These are phyloP conservation scores for Cremastinae sp. DNA, from an alignment of 2,888 invertebrate genomes.

Conservation along the genomic window DNA sequence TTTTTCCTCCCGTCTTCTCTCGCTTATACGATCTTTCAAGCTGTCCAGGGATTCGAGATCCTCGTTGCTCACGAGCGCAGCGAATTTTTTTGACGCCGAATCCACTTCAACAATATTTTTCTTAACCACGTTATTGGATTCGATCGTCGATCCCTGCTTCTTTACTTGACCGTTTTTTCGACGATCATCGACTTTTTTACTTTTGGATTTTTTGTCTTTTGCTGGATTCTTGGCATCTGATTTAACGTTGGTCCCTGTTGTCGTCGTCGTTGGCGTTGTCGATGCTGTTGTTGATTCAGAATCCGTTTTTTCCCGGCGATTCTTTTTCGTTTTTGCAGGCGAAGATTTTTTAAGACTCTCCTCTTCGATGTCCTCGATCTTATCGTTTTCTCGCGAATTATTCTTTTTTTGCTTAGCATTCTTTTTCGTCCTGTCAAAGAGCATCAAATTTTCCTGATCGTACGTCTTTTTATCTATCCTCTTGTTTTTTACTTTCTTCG, in stretches of 20 bases:
- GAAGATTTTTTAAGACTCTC: constrained; percentile 66
- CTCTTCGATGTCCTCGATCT: constrained; percentile 65
- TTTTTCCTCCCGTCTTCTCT: constrained; percentile 76
- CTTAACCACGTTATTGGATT: constrained; percentile 81
- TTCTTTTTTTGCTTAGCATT: constrained; percentile 69
- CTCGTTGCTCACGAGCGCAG: constrained; percentile 72
- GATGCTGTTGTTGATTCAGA: constrained; percentile 51
- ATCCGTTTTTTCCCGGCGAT: constrained; percentile 67
- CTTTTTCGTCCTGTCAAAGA: constrained; percentile 70
- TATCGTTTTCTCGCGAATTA: constrained; percentile 64
- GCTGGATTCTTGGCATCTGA: constrained; percentile 79
- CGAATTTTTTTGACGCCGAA: constrained; percentile 73
- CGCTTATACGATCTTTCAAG: constrained; percentile 77
- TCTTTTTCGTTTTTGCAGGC: constrained; percentile 80
- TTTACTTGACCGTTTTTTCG: constrained; percentile 83
- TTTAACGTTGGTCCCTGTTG: constrained; percentile 61
- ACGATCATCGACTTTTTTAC: constrained; percentile 81
- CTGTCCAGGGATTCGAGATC: constrained; percentile 78
- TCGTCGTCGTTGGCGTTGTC: constrained; percentile 57
- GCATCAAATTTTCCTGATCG: constrained; percentile 55
- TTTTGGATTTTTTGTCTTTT: constrained; percentile 81
- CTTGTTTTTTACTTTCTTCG: constrained; percentile 72
- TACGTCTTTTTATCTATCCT: constrained; percentile 71
- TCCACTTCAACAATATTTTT: constrained; percentile 72
- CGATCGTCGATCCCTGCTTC: constrained; percentile 70